A percentile compares a stretch with the other conserved stretches of the same genome.
phyloP scores from a whole-genome alignment of 2,888 invertebrate genomes.

The Hipparchia semele region DNA sequence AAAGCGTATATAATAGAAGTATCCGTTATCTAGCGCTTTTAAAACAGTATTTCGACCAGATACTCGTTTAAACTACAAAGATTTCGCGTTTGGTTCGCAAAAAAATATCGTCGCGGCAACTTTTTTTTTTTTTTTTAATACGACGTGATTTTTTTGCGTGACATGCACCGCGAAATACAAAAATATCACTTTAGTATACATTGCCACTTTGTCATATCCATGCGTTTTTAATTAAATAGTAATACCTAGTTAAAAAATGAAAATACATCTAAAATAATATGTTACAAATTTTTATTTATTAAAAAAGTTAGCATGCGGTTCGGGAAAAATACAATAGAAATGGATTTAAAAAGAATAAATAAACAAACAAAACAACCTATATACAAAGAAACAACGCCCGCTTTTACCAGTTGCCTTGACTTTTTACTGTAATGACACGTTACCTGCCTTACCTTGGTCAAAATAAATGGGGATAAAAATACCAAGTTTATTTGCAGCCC shows the following conservation, averaged over 20 bases:
- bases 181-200: slow-evolving; percentile 66
- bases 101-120: slow-evolving; percentile 37
- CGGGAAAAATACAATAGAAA: slow-evolving; percentile 16
- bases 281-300: slow-evolving; percentile 28
- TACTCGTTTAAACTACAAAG: slow-evolving; percentile 53
- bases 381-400: slow-evolving; percentile 52
- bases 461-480: no score
- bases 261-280: slow-evolving; percentile 40
- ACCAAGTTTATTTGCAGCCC: no score
- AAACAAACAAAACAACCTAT: slow-evolving; percentile 52
- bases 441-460: no score
- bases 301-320: slow-evolving; percentile 21
- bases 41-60: slow-evolving; percentile 69
- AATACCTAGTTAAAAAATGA: slow-evolving; percentile 41
- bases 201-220: slow-evolving; percentile 56
- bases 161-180: slow-evolving; percentile 54
- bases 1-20: slow-evolving; percentile 71
- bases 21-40: slow-evolving; percentile 66
- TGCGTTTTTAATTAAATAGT: slow-evolving; percentile 43
- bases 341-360: slow-evolving; percentile 39
- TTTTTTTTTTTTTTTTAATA: slow-evolving; percentile 20
- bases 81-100: slow-evolving; percentile 41
- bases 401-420: neutral
- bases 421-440: neutral
- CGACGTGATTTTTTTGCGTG: slow-evolving; percentile 43